Evolutionary conservation across 1,140 invertebrate genomes (phyloP), one percentile per base, ranked within the genome.

Genomic region (Ephestia elutella): DNA sequence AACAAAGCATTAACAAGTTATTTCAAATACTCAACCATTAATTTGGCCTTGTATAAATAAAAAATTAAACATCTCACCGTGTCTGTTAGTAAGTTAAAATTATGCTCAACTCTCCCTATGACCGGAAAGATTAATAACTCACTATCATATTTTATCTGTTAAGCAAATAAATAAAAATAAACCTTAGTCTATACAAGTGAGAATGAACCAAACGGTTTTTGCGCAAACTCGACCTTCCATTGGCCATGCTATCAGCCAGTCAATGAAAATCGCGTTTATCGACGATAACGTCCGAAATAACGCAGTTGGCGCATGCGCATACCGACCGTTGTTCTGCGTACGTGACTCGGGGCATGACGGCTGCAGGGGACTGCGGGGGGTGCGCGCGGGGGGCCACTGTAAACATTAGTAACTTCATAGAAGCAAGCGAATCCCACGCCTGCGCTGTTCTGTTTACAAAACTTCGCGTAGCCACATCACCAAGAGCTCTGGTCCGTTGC

Each of bases 321-420:
- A n/a, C n/a, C n/a, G n/a, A n/a, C 11, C 58, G 57, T 20, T 48
- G 62, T 50, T 56, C 55, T 78, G 82, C 80, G 82, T 86, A 86
- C 82, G 82, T 86, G 82, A 86, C 80, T 75, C 13, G 65, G 48
- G 64, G 78, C 82, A 86, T 81, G 50, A 25, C 21, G 79, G 75
- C 75, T 68, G 59, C 56, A 30, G 60, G 18, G 59, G 48, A 53
- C 56, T 20, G 63, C 49, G 56, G 63, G 62, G 56, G 35, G 65
- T 35, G 68, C 58, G 13, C 38, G 38, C 56, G 56, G 18, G 62
- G 63, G 56, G 55, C 49, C 54, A 62, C 57, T 79, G 78, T 82
- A 84, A 84, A 84, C 79, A 84, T 73, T 78, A 63, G 69, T 67
- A 67, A 54, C 60, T 62, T 66, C 62, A 63, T 66, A 71, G 66